Conservation (phyloP, 2,888 invertebrate genomes). For the Pyrochroa serraticornis region DNA sequence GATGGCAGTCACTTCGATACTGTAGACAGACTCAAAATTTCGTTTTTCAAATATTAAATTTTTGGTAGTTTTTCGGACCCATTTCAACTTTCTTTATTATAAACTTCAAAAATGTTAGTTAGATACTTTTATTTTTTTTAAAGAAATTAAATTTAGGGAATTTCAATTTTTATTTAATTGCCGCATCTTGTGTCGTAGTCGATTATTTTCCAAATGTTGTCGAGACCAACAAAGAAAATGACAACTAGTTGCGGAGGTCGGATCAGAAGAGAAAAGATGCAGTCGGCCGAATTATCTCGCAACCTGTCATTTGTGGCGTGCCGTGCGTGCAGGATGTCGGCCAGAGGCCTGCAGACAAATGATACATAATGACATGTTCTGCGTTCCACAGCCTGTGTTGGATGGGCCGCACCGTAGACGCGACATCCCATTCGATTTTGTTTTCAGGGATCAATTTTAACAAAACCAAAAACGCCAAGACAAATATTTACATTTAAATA, state of each 20-base stretch:
- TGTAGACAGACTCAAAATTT: too few relatives aligned
- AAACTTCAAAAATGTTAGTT: too few relatives aligned
- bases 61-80: too few relatives aligned
- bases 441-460: constrained; percentile 5
- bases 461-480: not conserved
- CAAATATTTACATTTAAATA: too few relatives aligned
- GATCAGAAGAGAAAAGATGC: constrained; percentile 26
- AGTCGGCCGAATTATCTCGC: constrained; percentile 38
- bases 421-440: constrained; percentile 20
- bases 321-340: constrained; percentile 47
- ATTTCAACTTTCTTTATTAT: too few relatives aligned
- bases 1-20: too few relatives aligned
- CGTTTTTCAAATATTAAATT: too few relatives aligned
- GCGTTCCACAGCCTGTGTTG: constrained; percentile 34
- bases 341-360: constrained; percentile 46
- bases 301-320: constrained; percentile 48
- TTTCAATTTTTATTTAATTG: too few relatives aligned
- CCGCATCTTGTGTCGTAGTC: too few relatives aligned
- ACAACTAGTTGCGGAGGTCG: constrained; percentile 1
- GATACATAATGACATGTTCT: constrained; percentile 48
- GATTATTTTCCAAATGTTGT: not conserved
- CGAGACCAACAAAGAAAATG: constrained; percentile 9
- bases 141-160: too few relatives aligned
- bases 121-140: too few relatives aligned
- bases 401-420: constrained; percentile 28